Base-by-base conservation (phyloP, 2,113 vertebrate genomes). In the Apeltes quadracus region DNA sequence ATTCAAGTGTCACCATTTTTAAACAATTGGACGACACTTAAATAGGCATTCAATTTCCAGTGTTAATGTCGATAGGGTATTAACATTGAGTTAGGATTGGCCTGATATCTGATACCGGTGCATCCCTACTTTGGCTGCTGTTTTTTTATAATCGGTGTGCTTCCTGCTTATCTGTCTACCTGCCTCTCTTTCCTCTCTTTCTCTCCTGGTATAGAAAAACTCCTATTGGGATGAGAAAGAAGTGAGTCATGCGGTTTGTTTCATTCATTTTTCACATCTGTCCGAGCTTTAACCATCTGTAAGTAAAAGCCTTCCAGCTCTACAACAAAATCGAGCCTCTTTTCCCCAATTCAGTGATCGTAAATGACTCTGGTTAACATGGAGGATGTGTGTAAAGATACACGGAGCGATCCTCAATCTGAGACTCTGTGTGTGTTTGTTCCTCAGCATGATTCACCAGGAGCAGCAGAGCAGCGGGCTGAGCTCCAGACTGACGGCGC, bases 361-460 rank as follows among this genome's bases (percentile, higher is more conserved):
- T 64, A 69, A 58, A 73, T 50, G 39, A 38, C 36, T 43, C 10
- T 63, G 9, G 1, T 34, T 29, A 23, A 18, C 39, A 27, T 7
- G 32, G 56, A 59, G 32, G 43, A 62, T 27, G 68, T 66, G 68
- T 66, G 43, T 23, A 14, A 23, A 16, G 16, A 36, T 16, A 6
- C 10, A 2, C 43, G 5, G 39, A 53, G 1, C 15, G 32, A 73
- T 8, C 22, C n/a, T 69, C 25, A 58, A 57, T 59, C 11, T 12
- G 23, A 41, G 22, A 62, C 4, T 58, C 5, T 48, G 13, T 75
- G 5, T 57, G 32, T 87, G 46, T 84, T 29, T 69, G 7, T 65
- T 46, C 25, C 5, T 69, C 76, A 99, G 97, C 88, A 94, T 98
- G 91, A 95, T 96, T 91, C 97, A 96, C 76, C 94, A 96, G 87